Conservation (phyloP, 2,113 vertebrate species). For the Apodemus speciosus region DNA sequence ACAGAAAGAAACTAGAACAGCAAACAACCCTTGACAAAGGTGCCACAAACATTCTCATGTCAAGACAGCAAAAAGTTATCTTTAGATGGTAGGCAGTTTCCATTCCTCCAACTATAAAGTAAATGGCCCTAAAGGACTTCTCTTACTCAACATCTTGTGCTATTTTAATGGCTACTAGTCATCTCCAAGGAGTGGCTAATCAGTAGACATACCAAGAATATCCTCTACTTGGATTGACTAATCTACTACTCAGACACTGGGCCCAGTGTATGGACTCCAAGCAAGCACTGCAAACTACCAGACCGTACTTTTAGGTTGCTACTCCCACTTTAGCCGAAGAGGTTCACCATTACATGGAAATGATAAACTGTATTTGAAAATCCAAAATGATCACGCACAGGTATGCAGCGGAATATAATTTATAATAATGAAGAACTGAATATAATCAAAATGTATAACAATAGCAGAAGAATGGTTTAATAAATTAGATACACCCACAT, state of each 20-base stretch:
- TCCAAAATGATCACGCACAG: background rate
- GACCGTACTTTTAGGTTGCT: background rate
- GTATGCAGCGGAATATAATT: slow-evolving; percentile 36
- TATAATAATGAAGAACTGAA: slow-evolving; percentile 30
- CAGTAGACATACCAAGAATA: background rate
- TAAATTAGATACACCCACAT: slow-evolving; percentile 45
- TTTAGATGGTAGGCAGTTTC: background rate
- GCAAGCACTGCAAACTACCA: background rate
- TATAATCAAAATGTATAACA: slow-evolving; percentile 29
- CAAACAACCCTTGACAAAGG: background rate
- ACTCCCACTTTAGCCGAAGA: background rate
- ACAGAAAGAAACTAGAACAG: background rate
- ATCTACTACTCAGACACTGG: background rate
- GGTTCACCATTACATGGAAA: background rate
- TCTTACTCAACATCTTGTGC: background rate
- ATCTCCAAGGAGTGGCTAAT: background rate
- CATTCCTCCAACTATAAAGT: background rate
- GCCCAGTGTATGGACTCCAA: background rate
- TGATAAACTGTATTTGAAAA: slow-evolving; percentile 21
- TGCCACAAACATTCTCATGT: background rate
- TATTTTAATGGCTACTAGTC: background rate
- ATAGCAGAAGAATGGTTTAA: slow-evolving; percentile 18
- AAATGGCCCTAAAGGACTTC: background rate
- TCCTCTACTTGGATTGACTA: background rate
- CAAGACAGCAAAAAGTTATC: background rate